Conservation (phyloP, 2,888 invertebrate species). For the Ctena decussata region DNA sequence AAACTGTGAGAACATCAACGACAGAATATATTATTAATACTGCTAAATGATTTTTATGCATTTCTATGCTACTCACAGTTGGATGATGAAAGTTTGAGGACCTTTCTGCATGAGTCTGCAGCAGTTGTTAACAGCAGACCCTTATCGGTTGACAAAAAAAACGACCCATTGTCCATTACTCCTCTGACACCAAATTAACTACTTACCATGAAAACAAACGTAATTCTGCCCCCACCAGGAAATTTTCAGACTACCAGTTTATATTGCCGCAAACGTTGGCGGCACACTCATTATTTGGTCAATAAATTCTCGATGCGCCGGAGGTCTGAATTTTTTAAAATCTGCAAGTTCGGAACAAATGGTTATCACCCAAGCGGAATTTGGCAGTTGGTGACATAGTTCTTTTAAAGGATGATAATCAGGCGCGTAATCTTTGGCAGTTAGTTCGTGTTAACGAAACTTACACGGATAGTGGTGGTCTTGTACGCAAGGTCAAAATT, state of each 20-base stretch:
- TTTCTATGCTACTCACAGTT: slow-evolving; percentile 29
- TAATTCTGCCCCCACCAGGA: slow-evolving; percentile 56
- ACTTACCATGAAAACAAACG: slow-evolving; percentile 47
- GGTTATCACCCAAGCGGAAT: slow-evolving; percentile 16
- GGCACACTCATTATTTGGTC: slow-evolving; percentile 43
- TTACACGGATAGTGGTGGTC: slow-evolving; percentile 10
- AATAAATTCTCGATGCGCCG: slow-evolving; percentile 52
- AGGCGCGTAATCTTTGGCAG: slow-evolving; percentile 33
- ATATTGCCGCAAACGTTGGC: slow-evolving; percentile 46
- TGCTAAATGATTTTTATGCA: too few species aligned
- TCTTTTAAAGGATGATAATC: slow-evolving; percentile 43
- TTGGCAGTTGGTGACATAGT: slow-evolving; percentile 46
- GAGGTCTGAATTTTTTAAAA: slow-evolving; percentile 41
- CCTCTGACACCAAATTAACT: slow-evolving; percentile 43
- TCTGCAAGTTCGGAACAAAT: slow-evolving; percentile 5
- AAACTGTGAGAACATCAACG: too few species aligned
- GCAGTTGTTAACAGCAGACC: slow-evolving; percentile 41
- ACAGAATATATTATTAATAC: too few species aligned
- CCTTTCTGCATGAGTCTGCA: slow-evolving; percentile 58
- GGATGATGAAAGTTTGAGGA: slow-evolving; percentile 53
- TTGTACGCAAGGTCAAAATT: slow-evolving; percentile 48
- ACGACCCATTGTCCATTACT: slow-evolving; percentile 25
- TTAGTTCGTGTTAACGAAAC: not conserved
- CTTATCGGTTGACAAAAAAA: slow-evolving; percentile 37
- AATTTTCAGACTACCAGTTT: slow-evolving; percentile 45